These are phyloP conservation scores for Drosophila sordidula DNA, from an alignment of 2,888 invertebrate genomes.

Conservation along the genomic window DNA sequence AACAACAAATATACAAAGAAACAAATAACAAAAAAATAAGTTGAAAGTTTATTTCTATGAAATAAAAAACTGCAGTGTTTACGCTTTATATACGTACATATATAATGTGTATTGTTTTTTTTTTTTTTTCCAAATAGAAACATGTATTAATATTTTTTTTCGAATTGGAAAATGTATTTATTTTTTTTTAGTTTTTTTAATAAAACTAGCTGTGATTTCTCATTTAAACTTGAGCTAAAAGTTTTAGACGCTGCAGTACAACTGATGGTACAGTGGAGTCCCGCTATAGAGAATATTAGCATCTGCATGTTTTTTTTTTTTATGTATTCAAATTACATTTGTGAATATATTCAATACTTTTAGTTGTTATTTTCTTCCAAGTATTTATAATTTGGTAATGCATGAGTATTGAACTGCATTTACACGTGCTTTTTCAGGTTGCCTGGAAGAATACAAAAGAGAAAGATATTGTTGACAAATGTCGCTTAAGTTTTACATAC, in stretches of 20 bases:
- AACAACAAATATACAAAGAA: constrained; percentile 22
- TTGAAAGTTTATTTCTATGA: constrained; percentile 52
- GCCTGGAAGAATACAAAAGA: not conserved
- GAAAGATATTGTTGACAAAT: not conserved
- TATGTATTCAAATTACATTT: no score
- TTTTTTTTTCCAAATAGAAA: constrained; percentile 42
- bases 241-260: not conserved
- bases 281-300: not conserved
- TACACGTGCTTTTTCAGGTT: not conserved
- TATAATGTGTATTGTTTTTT: constrained; percentile 53
- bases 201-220: constrained; percentile 55
- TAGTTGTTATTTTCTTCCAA: not conserved
- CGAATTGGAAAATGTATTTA: constrained; percentile 26
- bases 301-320: no score
- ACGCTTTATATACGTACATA: constrained; percentile 43
- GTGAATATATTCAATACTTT: not conserved
- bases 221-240: not conserved
- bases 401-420: not conserved
- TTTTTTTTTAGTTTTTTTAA: constrained; percentile 47
- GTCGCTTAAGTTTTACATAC: no score
- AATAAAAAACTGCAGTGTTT: constrained; percentile 53
- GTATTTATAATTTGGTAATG: not conserved
- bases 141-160: constrained; percentile 37
- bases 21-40: constrained; percentile 8
- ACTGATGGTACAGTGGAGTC: not conserved